Base-by-base conservation (phyloP, 2,888 invertebrate species). In the Pandemis heparana region DNA sequence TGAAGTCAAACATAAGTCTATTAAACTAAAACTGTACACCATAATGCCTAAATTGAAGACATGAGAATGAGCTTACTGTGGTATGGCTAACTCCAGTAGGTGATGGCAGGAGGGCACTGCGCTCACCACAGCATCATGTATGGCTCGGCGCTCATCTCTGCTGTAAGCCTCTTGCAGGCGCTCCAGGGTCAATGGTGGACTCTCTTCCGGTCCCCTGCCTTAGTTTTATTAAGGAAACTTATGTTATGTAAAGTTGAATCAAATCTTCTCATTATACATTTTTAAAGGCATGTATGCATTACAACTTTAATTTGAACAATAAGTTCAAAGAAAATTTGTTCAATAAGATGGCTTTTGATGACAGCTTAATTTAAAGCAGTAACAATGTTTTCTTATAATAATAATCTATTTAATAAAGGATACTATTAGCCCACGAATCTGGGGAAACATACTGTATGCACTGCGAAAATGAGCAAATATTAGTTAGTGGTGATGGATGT, bases 111-210 rank as follows among this genome's bases (percentile, higher is more conserved):
- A 78, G 0, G 92, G 91, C n/a, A 85, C 88, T 0, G 87, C 84
- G 56, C 83, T 82, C 56, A 95, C 89, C 32, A 94, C 94, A 16
- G 95, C 95, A 74, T 95, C 93, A 77, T 96, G 93, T 43, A 96
- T 85, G 9, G 94, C 95, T 38, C 95, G 85, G 9, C 96, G 89
- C 87, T 96, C 96, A 79, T 95, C 95, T 0, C 87, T 74, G 0
- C 95, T 92, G 87, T 91, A 96, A 8, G 92, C 88, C 2, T 77
- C 66, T 78, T 91, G 91, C 48, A 92, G 90, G 43, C 85, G 90
- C 78, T 76, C 89, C 79, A 86, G 60, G 0, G 89, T 85, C 80
- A 88, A 79, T 0, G 92, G 92, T 83, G 86, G 82, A 10, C 79
- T 70, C 0, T 76, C 81, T 7, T 70, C 76, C 67, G 81, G 77